A percentile compares a stretch with the other conserved stretches of the same genome.
Evolutionary conservation across 2,888 invertebrate genomes (phyloP).

Genomic region (Amiota communis): DNA sequence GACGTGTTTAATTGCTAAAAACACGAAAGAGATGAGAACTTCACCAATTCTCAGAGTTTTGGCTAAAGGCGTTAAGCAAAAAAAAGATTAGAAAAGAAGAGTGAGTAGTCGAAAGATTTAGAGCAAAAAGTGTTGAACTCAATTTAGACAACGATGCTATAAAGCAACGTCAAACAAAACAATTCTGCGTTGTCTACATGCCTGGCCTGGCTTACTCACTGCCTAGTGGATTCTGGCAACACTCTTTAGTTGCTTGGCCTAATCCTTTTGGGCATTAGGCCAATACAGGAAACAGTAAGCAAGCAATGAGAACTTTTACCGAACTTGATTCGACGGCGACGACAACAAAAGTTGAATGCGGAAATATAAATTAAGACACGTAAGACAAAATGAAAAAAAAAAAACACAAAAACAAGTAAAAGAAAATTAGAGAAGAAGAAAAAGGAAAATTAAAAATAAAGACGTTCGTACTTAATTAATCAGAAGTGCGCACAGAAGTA

Average conservation of each 20-base stretch:
- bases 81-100: background rate
- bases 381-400: background rate
- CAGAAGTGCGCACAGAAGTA: constrained; percentile 48
- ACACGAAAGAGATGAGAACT: background rate
- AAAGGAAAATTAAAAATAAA: constrained; percentile 52
- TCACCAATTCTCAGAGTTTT: background rate
- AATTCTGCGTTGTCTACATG: background rate
- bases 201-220: background rate
- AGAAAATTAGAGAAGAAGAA: background rate
- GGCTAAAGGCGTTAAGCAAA: background rate
- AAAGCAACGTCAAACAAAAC: constrained; percentile 11
- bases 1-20: constrained; percentile 37
- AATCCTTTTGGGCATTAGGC: constrained; percentile 32
- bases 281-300: constrained; percentile 10
- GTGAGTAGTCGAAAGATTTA: background rate
- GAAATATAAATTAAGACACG: constrained; percentile 24
- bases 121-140: constrained; percentile 8
- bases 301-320: background rate
- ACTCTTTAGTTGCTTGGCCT: background rate
- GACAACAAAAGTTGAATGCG: constrained; percentile 1
- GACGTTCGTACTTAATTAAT: constrained; percentile 63
- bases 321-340: background rate
- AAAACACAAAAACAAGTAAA: background rate
- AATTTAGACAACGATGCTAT: constrained; percentile 9
- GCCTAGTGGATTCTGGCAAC: background rate